These are phyloP conservation scores for Acanthoscelides obtectus DNA, from an alignment of 2,888 invertebrate species.

Conservation along the genomic window DNA sequence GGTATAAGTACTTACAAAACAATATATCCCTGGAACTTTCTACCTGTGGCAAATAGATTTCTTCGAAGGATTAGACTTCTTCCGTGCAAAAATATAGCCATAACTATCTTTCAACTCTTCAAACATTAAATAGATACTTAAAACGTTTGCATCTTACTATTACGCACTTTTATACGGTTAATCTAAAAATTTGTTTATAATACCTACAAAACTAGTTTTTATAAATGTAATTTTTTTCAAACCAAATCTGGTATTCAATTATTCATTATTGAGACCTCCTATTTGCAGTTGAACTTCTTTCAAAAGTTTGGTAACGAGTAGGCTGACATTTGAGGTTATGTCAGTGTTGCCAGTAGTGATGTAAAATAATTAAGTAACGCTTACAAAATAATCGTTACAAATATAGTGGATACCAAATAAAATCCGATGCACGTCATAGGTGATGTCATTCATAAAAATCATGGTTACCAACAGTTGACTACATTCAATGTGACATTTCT, in stretches of 20 bases:
- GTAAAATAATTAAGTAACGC: no score
- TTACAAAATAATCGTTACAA: no score
- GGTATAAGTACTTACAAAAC: constrained; percentile 59
- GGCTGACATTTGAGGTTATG: not conserved
- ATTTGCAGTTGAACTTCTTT: not conserved
- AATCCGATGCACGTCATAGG: no score
- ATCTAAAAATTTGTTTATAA: not conserved
- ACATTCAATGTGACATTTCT: no score
- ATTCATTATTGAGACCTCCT: not conserved
- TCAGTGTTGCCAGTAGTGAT: no score
- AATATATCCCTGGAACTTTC: constrained; percentile 57
- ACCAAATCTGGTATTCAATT: not conserved
- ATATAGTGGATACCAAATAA: no score
- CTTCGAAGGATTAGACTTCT: constrained; percentile 27
- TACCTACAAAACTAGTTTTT: not conserved
- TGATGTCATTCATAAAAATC: no score
- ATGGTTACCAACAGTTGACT: no score
- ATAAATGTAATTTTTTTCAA: not conserved
- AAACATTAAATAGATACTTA: not conserved
- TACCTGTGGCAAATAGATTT: constrained; percentile 16
- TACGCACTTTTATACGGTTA: not conserved
- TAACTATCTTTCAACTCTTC: constrained; percentile 16
- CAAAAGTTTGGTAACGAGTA: not conserved
- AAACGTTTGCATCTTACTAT: not conserved
- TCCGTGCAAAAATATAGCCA: constrained; percentile 44